Percentiles rank a stretch among this genome's conserved stretches.
Evolutionary conservation across 2,797 vertebrate species (phyloP).

Genomic region (Tenualosa thibaudeaui): DNA sequence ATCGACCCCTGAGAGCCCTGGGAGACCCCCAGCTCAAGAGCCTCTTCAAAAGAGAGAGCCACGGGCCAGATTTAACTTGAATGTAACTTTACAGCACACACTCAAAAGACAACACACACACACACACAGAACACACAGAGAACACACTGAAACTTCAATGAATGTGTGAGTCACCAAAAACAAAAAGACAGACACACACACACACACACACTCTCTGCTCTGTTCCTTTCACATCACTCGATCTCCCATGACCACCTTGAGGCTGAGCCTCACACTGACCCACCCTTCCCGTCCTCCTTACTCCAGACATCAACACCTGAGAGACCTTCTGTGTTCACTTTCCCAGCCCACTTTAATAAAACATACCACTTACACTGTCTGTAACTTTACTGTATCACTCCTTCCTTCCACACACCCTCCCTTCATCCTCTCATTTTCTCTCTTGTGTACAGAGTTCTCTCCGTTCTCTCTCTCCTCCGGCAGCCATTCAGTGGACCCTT

Average conservation of each 20-base stretch:
- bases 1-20: constrained; percentile 23
- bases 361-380: constrained; percentile 32
- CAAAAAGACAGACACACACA: not conserved
- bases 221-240: not conserved
- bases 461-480: constrained; percentile 30
- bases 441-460: not conserved
- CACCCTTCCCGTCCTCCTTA: not conserved
- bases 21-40: constrained; percentile 11
- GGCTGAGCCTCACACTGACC: not conserved
- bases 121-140: not conserved
- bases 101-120: constrained; percentile 56
- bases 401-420: not conserved
- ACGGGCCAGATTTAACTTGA: not conserved
- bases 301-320: too few species aligned
- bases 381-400: constrained; percentile 44
- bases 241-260: not conserved
- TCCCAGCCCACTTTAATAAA: constrained; percentile 14
- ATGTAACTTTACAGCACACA: not conserved
- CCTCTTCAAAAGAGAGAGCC: not conserved
- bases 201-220: not conserved
- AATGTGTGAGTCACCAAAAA: not conserved
- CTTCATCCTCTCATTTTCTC: not conserved
- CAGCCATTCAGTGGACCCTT: constrained; percentile 63
- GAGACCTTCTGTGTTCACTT: not conserved
- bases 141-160: not conserved